phyloP scores from a whole-genome alignment of 2,888 invertebrate genomes.

The Trachelus stipa region DNA sequence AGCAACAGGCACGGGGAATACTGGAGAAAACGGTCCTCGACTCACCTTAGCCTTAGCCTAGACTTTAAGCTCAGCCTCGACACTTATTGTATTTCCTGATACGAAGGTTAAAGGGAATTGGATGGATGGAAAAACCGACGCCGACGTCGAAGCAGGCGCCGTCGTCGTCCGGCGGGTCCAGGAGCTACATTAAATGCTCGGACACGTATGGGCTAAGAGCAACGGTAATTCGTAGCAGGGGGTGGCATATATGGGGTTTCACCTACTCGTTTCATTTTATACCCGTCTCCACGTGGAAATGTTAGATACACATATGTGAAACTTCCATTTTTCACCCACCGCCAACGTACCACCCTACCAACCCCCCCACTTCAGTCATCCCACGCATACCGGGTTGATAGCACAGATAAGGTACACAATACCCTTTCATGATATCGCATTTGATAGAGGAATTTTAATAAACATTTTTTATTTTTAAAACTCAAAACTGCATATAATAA shows the following conservation, averaged over 20 bases:
- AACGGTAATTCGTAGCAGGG: slow-evolving; percentile 61
- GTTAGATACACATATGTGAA: not conserved
- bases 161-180: slow-evolving; percentile 30
- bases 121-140: slow-evolving; percentile 51
- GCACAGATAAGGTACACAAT: not conserved
- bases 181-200: slow-evolving; percentile 57
- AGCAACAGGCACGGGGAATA: not conserved
- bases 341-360: slow-evolving; percentile 9
- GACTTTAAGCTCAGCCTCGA: slow-evolving; percentile 3
- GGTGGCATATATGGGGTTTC: slow-evolving; percentile 44
- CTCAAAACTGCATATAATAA: too few species aligned
- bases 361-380: not conserved
- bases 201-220: slow-evolving; percentile 59
- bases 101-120: slow-evolving; percentile 61
- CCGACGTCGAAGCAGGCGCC: not conserved
- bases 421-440: not conserved
- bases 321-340: slow-evolving; percentile 8
- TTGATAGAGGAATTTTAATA: too few species aligned
- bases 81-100: slow-evolving; percentile 55
- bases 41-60: not conserved
- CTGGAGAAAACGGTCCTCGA: not conserved
- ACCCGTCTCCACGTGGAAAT: slow-evolving; percentile 19
- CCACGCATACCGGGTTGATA: not conserved
- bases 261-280: slow-evolving; percentile 40
- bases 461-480: too few species aligned